These are phyloP conservation scores for Eupithecia tripunctaria DNA, from an alignment of 2,888 invertebrate genomes.

Conservation along the genomic window DNA sequence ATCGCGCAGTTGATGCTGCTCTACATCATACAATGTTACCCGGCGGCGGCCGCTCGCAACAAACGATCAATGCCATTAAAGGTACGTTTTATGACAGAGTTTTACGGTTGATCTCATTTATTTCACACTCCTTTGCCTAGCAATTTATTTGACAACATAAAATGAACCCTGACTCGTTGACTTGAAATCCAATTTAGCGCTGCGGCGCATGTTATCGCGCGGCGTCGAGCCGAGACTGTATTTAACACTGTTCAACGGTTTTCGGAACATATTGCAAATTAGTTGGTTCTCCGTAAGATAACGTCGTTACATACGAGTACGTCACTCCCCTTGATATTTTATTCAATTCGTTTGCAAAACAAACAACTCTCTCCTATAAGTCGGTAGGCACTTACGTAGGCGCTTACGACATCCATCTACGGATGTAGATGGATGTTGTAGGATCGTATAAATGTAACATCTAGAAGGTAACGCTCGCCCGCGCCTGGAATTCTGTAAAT, in stretches of 20 bases:
- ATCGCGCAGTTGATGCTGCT: too few species aligned
- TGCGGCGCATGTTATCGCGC: not conserved
- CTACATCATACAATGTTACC: too few species aligned
- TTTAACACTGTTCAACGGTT: not conserved
- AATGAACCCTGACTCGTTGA: not conserved
- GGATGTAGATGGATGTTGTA: too few species aligned
- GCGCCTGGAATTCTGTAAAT: not conserved
- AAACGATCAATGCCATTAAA: not conserved
- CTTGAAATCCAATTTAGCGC: not conserved
- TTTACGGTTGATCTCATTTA: not conserved
- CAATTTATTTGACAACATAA: conserved; percentile 2
- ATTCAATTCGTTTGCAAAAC: not conserved
- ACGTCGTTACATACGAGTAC: not conserved
- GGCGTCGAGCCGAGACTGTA: not conserved
- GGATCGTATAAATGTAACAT: too few species aligned
- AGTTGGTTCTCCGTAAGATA: not conserved
- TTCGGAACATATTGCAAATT: not conserved
- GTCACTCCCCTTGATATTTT: not conserved
- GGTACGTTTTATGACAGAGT: not conserved
- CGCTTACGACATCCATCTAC: too few species aligned
- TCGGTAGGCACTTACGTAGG: too few species aligned
- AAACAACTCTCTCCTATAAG: not conserved
- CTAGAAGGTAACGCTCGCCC: too few species aligned
- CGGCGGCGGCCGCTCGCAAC: too few species aligned
- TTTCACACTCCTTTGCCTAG: not conserved